These are phyloP conservation scores for Astyanax mexicanus DNA, from an alignment of 2,797 vertebrate genomes.

Conservation along the genomic window DNA sequence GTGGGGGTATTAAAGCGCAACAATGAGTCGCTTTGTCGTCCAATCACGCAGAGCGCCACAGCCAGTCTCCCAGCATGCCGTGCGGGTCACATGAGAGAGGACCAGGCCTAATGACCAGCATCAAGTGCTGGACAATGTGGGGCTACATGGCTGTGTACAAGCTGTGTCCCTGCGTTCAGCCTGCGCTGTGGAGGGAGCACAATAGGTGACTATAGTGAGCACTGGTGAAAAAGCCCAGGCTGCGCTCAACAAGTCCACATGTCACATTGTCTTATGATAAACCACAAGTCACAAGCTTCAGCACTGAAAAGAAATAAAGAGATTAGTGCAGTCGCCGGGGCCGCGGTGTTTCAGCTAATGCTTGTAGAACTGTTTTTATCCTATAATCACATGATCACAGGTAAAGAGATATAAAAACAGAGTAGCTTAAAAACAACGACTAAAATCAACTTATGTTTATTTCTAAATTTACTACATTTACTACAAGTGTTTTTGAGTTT, in stretches of 20 bases:
- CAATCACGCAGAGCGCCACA: conserved; percentile 28
- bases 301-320: conserved; percentile 7
- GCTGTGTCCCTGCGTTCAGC: conserved; percentile 34
- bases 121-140: conserved; percentile 44
- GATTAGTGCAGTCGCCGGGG: background rate
- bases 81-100: conserved; percentile 45
- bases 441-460: too few species aligned
- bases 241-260: conserved; percentile 19
- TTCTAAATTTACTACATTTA: too few species aligned
- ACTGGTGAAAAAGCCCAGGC: conserved; percentile 9
- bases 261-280: conserved; percentile 33
- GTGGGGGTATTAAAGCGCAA: conserved; percentile 11
- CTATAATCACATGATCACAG: conserved; percentile 5
- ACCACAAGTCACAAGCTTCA: conserved; percentile 37
- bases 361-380: background rate
- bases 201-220: conserved; percentile 44
- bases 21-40: conserved; percentile 46
- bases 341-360: background rate
- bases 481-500: too few species aligned
- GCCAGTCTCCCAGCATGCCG: conserved; percentile 40
- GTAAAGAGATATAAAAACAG: too few species aligned
- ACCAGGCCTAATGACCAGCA: conserved; percentile 4
- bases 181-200: conserved; percentile 21
- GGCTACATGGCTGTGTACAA: conserved; percentile 18
- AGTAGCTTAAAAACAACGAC: too few species aligned